phyloP scores from a whole-genome alignment of 2,113 vertebrate species.

The Bubo blakistoni region DNA sequence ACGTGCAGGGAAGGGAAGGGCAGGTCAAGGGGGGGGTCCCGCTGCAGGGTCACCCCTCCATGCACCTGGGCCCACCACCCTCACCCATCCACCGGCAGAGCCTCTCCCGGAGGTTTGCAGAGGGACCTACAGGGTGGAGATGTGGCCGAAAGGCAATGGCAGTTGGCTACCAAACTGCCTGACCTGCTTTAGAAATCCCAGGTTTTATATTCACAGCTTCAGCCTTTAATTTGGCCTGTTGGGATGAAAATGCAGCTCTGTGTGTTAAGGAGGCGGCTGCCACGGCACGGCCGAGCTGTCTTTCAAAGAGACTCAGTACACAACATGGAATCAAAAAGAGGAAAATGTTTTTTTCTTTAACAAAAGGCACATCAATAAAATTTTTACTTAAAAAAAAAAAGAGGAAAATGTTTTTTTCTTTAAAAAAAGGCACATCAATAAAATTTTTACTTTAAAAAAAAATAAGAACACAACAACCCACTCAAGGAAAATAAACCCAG shows the following conservation, averaged over 20 bases:
- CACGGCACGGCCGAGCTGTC: neutral
- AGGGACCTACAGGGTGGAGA: accelerated
- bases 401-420: neutral
- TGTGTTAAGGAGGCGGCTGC: neutral
- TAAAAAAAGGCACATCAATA: neutral
- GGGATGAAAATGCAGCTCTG: accelerated
- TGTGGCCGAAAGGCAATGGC: no score
- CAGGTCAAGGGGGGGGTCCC: neutral
- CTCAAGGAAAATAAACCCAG: neutral
- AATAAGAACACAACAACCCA: neutral
- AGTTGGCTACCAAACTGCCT: neutral
- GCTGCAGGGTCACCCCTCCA: neutral
- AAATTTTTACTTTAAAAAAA: neutral
- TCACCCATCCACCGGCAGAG: neutral
- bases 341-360: neutral
- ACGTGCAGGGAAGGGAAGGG: neutral
- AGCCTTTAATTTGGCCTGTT: neutral
- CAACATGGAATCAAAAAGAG: neutral
- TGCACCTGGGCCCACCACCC: neutral
- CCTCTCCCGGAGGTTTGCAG: neutral
- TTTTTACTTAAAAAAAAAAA: neutral
- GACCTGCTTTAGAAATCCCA: no score
- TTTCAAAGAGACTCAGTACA: neutral
- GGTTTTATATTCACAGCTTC: neutral
- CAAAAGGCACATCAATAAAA: neutral